Evolutionary conservation across 1,140 invertebrate species (phyloP), one percentile per base, ranked within the genome.

Genomic region (Alviniconcha marisindica): DNA sequence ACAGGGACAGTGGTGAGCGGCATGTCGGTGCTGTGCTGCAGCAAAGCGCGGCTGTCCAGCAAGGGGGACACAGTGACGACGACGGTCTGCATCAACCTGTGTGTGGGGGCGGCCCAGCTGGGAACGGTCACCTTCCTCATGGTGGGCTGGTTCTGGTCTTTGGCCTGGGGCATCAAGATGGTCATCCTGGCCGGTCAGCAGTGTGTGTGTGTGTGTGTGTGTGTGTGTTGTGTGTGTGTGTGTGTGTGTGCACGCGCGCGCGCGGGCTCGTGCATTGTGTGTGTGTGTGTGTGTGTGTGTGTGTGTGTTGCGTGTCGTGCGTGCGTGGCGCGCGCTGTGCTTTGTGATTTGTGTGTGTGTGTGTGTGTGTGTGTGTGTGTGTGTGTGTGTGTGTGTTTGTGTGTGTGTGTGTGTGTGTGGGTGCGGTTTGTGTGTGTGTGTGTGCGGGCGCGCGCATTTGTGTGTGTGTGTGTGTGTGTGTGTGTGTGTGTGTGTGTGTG

Each of bases 91-190:
- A 96, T 98, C 42, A 97, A 98, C 94, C 91, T 97, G 24, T 94
- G 97, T 85, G 96, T 98, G 54, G 97, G 97, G 0, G 93, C 96
- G 33, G 95, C 96, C 48, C 98, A 99, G 93, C 94, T 97, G 76
- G 98, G 98, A 93, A 98, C 97, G 5, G 96, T 98, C n/a, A 95
- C 98, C 36, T 98, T 99, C 93, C 96, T 97, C 84, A 95, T 98
- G 12, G 97, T 99, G 42, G 98, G 98, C 4, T 99, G 98, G 98
- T 97, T 98, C 84, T 99, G 98, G 98, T 98, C 97, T 44, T 96
- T 99, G 78, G 98, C 97, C 95, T 99, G 98, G 98, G 98, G 97
- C 31, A 95, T 97, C 82, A 97, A 97, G 86, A 97, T 98, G 95
- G 92, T 97, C 21, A 48, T 89, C 7, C 86, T 92, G 2, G 88